These are phyloP conservation scores for Wasmannia auropunctata DNA, from an alignment of 1,140 invertebrate species.

Conservation along the genomic window DNA sequence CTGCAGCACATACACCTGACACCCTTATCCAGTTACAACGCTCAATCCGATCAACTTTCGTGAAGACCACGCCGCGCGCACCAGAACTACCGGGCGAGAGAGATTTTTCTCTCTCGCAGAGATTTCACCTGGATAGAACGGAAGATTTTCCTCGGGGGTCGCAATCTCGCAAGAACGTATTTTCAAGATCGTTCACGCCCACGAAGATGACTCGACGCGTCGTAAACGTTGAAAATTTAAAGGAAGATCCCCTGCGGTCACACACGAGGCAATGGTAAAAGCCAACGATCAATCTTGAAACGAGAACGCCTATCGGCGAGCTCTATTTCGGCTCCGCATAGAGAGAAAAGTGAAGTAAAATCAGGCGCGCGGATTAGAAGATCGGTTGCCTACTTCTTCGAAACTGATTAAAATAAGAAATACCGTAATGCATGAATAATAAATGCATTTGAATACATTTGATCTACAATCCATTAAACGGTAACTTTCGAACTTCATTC, in stretches of 20 bases:
- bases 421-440: background rate
- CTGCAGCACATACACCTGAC: constrained; percentile 17
- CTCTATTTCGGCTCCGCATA: constrained; percentile 8
- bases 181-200: constrained; percentile 49
- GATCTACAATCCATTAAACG: background rate
- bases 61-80: background rate
- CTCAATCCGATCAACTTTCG: constrained; percentile 60
- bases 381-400: background rate
- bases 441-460: background rate
- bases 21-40: constrained; percentile 60
- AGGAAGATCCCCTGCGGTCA: constrained; percentile 38
- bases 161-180: constrained; percentile 57
- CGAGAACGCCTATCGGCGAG: background rate
- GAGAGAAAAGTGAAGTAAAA: background rate
- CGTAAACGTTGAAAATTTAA: constrained; percentile 64
- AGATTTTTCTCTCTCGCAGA: constrained; percentile 43
- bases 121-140: constrained; percentile 42
- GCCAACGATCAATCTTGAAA: constrained; percentile 44
- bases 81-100: background rate
- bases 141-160: constrained; percentile 35
- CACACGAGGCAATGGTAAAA: background rate
- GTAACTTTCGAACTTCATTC: background rate
- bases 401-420: background rate
- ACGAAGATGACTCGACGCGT: constrained; percentile 7
- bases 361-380: background rate